Evolutionary conservation across 23 tunicate genomes (phyloP).

Genomic region (Oikopleura albicans): DNA sequence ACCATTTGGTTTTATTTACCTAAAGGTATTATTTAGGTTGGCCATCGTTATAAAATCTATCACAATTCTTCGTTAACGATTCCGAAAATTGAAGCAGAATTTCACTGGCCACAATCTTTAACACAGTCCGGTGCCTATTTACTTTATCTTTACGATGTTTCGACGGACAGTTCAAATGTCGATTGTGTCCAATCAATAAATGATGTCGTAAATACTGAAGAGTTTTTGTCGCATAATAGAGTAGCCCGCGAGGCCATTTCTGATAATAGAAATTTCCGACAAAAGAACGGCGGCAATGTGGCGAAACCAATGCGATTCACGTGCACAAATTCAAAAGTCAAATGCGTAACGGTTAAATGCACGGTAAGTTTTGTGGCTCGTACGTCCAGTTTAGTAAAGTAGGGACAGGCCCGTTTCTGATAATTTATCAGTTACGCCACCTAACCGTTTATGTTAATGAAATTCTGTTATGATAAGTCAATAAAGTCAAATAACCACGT

Average conservation of each 20-base stretch:
- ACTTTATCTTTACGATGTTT: neutral
- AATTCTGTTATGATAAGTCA: too few relatives aligned
- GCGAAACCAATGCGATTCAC: neutral
- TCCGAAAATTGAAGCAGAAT: neutral
- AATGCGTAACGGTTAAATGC: neutral
- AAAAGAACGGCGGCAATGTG: neutral
- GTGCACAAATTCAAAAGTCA: neutral
- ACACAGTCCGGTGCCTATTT: neutral
- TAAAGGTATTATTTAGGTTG: neutral
- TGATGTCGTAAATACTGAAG: neutral
- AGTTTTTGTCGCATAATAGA: neutral
- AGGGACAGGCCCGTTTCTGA: too few relatives aligned
- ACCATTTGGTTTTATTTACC: too few relatives aligned
- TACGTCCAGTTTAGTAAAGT: too few relatives aligned
- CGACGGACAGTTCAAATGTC: neutral
- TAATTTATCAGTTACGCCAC: too few relatives aligned
- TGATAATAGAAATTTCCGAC: neutral
- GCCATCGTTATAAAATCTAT: neutral
- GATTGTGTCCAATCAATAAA: neutral
- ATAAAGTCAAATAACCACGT: too few relatives aligned
- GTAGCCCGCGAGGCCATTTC: neutral
- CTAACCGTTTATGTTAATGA: too few relatives aligned
- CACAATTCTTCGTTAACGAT: neutral
- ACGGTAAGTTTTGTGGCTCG: neutral
- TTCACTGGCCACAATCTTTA: neutral